phyloP scores from a whole-genome alignment of 2,888 invertebrate species.

The Pyrochroa serraticornis region DNA sequence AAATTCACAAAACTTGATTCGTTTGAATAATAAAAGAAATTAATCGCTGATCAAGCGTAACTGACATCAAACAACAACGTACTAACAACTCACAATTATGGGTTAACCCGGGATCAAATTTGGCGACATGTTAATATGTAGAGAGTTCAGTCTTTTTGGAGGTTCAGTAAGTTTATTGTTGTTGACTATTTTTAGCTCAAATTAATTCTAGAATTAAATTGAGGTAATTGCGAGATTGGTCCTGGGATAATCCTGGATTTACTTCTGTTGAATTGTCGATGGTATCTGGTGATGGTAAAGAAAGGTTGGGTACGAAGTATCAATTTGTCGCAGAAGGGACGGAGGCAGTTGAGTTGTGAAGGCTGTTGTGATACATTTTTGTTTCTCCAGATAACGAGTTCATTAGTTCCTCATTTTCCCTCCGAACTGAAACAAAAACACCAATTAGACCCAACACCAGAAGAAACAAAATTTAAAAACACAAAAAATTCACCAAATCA shows the following conservation, averaged over 20 bases:
- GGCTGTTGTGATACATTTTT: slow-evolving; percentile 32
- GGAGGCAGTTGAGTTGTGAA: slow-evolving; percentile 35
- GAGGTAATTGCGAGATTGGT: not conserved
- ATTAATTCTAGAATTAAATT: not conserved
- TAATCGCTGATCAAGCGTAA: too few relatives aligned
- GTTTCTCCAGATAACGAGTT: slow-evolving; percentile 61
- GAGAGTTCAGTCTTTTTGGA: too few relatives aligned
- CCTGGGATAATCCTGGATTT: not conserved
- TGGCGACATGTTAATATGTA: too few relatives aligned
- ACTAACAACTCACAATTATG: too few relatives aligned
- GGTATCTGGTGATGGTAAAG: not conserved
- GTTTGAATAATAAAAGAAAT: too few relatives aligned
- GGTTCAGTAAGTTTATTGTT: too few relatives aligned
- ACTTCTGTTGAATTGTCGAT: not conserved
- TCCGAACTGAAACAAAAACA: slow-evolving; percentile 74
- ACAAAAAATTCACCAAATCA: slow-evolving; percentile 1
- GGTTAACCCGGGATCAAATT: too few relatives aligned
- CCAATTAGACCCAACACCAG: not conserved
- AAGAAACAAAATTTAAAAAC: not conserved
- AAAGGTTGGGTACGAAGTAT: not conserved
- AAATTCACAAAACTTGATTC: too few relatives aligned
- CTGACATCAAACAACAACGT: too few relatives aligned
- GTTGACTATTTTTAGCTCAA: not conserved
- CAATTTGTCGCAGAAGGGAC: slow-evolving; percentile 33
- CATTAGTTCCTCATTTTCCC: slow-evolving; percentile 87